Conservation (phyloP, 1,140 invertebrate genomes). For the Pseudoatta argentina region DNA sequence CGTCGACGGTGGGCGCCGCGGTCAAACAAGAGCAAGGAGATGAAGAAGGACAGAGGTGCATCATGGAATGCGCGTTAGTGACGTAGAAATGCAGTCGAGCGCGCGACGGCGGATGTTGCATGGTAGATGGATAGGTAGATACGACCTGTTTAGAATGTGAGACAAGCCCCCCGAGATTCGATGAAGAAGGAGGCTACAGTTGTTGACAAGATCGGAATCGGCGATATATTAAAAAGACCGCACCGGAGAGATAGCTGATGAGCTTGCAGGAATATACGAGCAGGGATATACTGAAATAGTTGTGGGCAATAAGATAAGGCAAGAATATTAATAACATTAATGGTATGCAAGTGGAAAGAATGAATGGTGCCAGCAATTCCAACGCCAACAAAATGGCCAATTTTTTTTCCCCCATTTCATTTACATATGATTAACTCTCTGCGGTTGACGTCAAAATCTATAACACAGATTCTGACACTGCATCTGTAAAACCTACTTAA, state of each 20-base stretch:
- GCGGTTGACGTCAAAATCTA: too few relatives aligned
- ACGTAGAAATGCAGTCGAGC: slow-evolving; percentile 62
- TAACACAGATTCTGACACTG: too few relatives aligned
- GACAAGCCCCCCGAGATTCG: slow-evolving; percentile 53
- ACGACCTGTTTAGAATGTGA: slow-evolving; percentile 57
- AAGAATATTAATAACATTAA: slow-evolving; percentile 34
- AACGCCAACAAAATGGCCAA: too few relatives aligned
- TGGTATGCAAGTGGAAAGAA: not conserved
- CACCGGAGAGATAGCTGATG: slow-evolving; percentile 36
- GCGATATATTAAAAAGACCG: slow-evolving; percentile 52
- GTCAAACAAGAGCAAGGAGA: slow-evolving; percentile 29
- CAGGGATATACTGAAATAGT: not conserved
- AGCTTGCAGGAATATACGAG: not conserved
- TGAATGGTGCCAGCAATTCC: not conserved
- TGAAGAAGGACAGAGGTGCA: slow-evolving; percentile 36
- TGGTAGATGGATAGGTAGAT: slow-evolving; percentile 55
- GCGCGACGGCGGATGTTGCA: slow-evolving; percentile 40
- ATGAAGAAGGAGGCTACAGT: slow-evolving; percentile 47
- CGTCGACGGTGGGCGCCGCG: slow-evolving; percentile 41
- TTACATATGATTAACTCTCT: not conserved
- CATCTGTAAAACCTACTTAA: too few relatives aligned
- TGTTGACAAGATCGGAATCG: slow-evolving; percentile 56
- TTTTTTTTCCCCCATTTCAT: not conserved
- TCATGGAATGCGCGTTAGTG: slow-evolving; percentile 56
- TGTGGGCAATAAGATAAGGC: not conserved